A percentile compares a stretch with the other conserved stretches of the same genome.
Evolutionary conservation across 2,113 vertebrate genomes (phyloP).

Genomic region (Gyps fulvus): DNA sequence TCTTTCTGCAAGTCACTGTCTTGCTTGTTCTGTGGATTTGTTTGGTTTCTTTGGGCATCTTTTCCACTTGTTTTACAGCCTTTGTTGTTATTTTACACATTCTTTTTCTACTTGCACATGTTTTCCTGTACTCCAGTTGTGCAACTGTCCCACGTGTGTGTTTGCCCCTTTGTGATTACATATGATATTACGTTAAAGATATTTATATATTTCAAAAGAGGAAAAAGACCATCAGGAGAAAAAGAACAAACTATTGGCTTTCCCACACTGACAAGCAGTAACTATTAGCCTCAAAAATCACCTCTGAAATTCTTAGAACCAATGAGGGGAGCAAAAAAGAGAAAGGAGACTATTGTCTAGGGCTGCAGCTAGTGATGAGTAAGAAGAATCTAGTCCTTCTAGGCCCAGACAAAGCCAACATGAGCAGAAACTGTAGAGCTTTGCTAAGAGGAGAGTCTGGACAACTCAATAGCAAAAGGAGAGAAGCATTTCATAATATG

Average conservation of each 20-base stretch:
- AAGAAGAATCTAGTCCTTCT: background rate
- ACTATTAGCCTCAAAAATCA: background rate
- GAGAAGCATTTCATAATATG: accelerated
- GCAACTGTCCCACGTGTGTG: background rate
- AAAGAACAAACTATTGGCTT: background rate
- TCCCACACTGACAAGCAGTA: background rate
- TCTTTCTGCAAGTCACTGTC: background rate
- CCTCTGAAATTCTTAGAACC: background rate
- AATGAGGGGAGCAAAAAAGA: background rate
- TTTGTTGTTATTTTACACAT: background rate
- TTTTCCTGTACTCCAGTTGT: background rate
- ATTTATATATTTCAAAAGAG: background rate
- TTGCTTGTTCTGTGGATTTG: background rate
- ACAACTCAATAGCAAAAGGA: background rate
- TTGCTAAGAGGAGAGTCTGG: background rate
- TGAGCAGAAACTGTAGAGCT: background rate
- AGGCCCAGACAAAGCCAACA: background rate
- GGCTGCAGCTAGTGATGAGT: background rate
- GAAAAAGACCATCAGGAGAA: background rate
- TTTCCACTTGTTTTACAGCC: background rate
- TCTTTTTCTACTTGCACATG: background rate
- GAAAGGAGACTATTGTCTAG: background rate
- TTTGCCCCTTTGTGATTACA: background rate
- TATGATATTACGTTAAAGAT: background rate
- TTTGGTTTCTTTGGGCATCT: background rate